Conservation (phyloP, 1,140 invertebrate genomes). For the Drosophila punjabiensis region DNA sequence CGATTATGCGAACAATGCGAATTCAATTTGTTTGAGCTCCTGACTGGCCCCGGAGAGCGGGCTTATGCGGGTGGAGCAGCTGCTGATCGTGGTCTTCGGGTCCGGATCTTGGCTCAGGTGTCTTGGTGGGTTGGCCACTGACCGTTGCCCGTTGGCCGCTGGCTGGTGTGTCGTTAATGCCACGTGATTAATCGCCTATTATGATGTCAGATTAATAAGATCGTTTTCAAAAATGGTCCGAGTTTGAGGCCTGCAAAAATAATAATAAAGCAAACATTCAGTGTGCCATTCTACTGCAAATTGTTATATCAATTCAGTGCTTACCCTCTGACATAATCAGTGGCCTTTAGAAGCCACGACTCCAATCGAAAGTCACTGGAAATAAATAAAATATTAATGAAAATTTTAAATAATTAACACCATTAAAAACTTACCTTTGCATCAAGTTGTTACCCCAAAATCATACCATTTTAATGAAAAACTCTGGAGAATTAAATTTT, state of each 20-base stretch:
- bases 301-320: constrained; percentile 30
- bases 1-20: constrained; percentile 79
- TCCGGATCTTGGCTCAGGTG: constrained; percentile 68
- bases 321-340: constrained; percentile 47
- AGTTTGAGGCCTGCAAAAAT: constrained; percentile 44
- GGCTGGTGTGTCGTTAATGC: constrained; percentile 76
- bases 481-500: constrained; percentile 57
- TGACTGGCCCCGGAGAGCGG: constrained; percentile 31
- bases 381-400: constrained; percentile 1
- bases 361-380: constrained; percentile 11
- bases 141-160: constrained; percentile 56
- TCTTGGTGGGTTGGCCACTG: constrained; percentile 59
- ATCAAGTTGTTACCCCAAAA: not conserved
- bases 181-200: constrained; percentile 81
- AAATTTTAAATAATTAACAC: not conserved
- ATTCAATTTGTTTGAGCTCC: constrained; percentile 78
- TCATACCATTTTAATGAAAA: not conserved
- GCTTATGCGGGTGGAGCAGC: constrained; percentile 47
- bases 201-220: constrained; percentile 85
- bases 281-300: constrained; percentile 21
- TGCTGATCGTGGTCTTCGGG: constrained; percentile 60
- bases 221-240: constrained; percentile 76
- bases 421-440: not conserved
- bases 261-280: constrained; percentile 23
- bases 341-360: no score